These are phyloP conservation scores for Portevinia maculata DNA, from an alignment of 2,888 invertebrate species.

Conservation along the genomic window DNA sequence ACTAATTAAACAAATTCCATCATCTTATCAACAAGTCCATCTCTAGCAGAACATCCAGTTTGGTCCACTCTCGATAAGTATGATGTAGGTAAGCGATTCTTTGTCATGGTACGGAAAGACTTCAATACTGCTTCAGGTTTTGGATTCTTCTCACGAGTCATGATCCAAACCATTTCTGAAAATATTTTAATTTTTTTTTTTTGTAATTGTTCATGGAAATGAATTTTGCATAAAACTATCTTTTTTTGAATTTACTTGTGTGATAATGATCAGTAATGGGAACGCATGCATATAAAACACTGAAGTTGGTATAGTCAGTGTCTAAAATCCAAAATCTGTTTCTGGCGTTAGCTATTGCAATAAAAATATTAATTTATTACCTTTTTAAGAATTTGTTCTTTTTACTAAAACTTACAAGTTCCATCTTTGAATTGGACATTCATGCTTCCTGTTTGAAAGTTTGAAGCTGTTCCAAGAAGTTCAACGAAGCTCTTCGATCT, in stretches of 20 bases:
- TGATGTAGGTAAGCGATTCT: conserved; percentile 60
- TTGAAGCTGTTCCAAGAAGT: conserved; percentile 65
- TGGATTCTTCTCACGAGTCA: conserved; percentile 74
- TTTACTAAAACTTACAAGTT: conserved; percentile 16
- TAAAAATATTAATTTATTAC: conserved; percentile 7
- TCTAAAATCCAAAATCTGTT: conserved; percentile 84
- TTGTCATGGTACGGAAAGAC: conserved; percentile 48
- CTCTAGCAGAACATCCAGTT: conserved; percentile 46
- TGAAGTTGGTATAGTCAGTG: conserved; percentile 85
- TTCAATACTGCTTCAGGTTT: conserved; percentile 17
- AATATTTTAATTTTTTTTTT: conserved; percentile 46
- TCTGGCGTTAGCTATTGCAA: conserved; percentile 19
- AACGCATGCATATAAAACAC: conserved; percentile 85
- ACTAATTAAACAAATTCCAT: conserved; percentile 22
- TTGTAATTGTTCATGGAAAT: no score
- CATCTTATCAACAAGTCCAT: conserved; percentile 8
- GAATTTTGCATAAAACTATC: no score
- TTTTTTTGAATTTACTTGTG: conserved; percentile 72
- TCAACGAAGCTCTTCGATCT: conserved; percentile 50
- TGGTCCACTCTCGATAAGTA: conserved; percentile 70
- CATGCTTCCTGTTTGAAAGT: conserved; percentile 67
- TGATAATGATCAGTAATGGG: conserved; percentile 28
- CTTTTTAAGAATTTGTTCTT: neutral
- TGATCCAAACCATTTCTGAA: conserved; percentile 75
- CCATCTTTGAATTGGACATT: conserved; percentile 65